Evolutionary conservation across 2,113 vertebrate genomes (phyloP), one percentile per base, ranked within the genome.

Genomic region (Xyliphius kryptos): DNA sequence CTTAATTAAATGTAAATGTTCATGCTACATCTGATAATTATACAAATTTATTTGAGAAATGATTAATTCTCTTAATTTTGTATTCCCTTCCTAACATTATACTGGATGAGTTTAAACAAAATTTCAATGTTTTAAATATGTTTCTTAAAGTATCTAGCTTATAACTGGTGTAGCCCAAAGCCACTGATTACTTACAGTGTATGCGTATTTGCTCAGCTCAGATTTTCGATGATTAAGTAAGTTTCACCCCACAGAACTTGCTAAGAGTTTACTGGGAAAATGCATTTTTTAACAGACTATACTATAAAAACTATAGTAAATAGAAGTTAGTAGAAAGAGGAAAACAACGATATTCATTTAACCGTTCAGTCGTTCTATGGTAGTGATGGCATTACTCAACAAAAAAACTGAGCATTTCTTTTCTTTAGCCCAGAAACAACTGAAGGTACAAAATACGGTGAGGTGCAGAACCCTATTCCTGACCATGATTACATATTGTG

Each of bases 171-270:
- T 41, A 57, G 10, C 15, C 16, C 10, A 16, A 53, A 47, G 22
- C 40, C 50, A 66, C 52, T 61, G 56, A 67, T 63, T 48, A 46
- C 22, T 26, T 44, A 21, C 6, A 6, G 9, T 26, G 9, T 16
- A 14, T 36, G 9, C 21, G 47, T n/a, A n/a, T n/a, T 5, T 14
- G 32, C 44, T 15, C 41, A 50, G 10, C 4, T 26, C n/a, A 26
- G 17, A 12, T 55, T 19, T 22, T 32, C 51, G 40, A 32, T 67
- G 67, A 43, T 13, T 20, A 51, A 52, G 64, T 60, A 49, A 3
- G 67, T 36, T 61, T 60, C 56, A 55, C n/a, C 32, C 52, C 51
- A 68, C 59, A 54, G 44, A 62, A 71, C 65, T 54, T 72, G 65
- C 38, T 48, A 4, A 44, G 13, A 46, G 40, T 40, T 60, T 55